Conservation (phyloP, 2,113 vertebrate species). For the Marmota flaviventris region DNA sequence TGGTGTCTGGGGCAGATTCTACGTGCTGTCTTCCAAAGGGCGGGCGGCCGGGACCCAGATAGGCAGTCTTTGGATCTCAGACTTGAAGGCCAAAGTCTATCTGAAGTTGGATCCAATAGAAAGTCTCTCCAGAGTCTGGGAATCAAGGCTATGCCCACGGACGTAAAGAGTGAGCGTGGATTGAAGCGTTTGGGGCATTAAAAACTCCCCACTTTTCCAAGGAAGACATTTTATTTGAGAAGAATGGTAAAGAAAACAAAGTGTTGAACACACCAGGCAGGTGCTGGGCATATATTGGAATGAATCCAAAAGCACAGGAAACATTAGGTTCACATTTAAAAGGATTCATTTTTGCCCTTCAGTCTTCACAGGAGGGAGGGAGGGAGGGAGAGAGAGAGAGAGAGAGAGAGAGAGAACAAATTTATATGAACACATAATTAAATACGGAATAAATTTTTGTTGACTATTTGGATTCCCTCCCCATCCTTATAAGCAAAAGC, state of each 20-base stretch:
- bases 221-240: constrained; percentile 47
- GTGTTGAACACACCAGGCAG: constrained; percentile 27
- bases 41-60: background rate
- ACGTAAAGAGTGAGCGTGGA: background rate
- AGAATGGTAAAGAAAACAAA: background rate
- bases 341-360: background rate
- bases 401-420: background rate
- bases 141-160: background rate
- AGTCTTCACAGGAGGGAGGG: background rate
- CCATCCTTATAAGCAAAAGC: constrained; percentile 27
- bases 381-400: no score
- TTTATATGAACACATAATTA: background rate
- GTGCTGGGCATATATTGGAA: background rate
- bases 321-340: background rate
- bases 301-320: background rate
- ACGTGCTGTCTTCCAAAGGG: background rate
- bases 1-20: background rate
- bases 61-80: background rate
- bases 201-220: background rate
- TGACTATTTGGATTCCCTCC: constrained; percentile 9
- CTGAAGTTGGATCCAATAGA: background rate
- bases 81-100: background rate
- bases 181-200: background rate
- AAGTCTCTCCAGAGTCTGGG: background rate
- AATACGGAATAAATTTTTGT: background rate